Conservation (phyloP, 1,140 invertebrate genomes). For the Diuraphis noxia region DNA sequence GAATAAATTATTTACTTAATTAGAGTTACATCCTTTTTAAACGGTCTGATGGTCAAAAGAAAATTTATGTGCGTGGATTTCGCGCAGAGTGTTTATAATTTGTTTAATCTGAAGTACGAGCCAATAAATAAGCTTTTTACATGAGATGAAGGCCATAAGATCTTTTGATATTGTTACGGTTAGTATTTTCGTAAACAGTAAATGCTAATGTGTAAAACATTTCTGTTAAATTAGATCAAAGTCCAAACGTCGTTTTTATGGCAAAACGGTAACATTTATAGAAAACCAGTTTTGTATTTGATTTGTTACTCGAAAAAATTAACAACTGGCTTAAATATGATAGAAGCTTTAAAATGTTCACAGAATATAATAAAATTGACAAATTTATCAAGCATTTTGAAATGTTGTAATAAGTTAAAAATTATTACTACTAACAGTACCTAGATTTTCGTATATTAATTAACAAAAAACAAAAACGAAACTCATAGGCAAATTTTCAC, state of each 20-base stretch:
- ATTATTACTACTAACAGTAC: no score
- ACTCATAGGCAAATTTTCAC: not conserved
- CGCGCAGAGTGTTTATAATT: not conserved
- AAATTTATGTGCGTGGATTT: not conserved
- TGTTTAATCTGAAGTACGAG: not conserved
- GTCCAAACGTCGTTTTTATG: not conserved
- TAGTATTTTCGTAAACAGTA: not conserved
- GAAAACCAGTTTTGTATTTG: not conserved
- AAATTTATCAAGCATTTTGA: no score
- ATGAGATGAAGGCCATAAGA: not conserved
- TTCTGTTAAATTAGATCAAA: not conserved
- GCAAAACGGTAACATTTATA: not conserved
- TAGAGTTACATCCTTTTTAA: not conserved
- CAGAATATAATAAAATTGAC: not conserved
- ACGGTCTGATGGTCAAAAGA: slow-evolving; percentile 4
- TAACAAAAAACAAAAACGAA: not conserved
- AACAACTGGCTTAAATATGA: not conserved
- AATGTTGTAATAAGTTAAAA: no score
- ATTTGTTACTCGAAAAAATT: no score
- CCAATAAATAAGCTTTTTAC: slow-evolving; percentile 13
- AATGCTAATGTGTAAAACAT: not conserved
- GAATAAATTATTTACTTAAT: not conserved
- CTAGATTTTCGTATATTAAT: not conserved
- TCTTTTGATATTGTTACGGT: not conserved
- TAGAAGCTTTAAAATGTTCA: not conserved